A percentile compares a stretch with the other conserved stretches of the same genome.
These are phyloP conservation scores for Eudasyphora cyanicolor DNA, from an alignment of 2,888 invertebrate species.

Conservation along the genomic window DNA sequence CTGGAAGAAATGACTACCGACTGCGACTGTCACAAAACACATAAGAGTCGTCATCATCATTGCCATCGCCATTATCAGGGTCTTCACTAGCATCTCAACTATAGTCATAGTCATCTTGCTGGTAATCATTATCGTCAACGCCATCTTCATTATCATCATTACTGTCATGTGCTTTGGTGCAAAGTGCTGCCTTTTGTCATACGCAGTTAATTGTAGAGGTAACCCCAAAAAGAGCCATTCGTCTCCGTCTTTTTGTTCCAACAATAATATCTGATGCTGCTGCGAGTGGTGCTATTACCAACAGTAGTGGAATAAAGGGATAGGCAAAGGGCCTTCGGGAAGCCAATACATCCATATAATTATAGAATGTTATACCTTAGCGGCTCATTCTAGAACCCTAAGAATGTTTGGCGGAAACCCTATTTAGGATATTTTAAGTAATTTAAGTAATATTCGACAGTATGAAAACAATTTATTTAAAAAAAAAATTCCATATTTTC, in stretches of 20 bases:
- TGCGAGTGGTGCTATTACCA: not conserved
- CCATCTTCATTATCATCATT: slow-evolving; percentile 48
- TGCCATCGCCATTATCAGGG: slow-evolving; percentile 40
- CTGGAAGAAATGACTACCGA: slow-evolving; percentile 59
- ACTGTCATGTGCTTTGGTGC: slow-evolving; percentile 51
- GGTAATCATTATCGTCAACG: slow-evolving; percentile 43
- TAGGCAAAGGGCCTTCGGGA: too few relatives aligned
- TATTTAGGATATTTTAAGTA: too few relatives aligned
- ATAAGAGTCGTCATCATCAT: slow-evolving; percentile 49
- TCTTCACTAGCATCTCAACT: slow-evolving; percentile 5
- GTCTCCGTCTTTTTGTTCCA: not conserved
- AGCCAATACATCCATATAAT: too few relatives aligned
- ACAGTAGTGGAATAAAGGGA: too few relatives aligned
- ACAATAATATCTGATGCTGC: too few relatives aligned
- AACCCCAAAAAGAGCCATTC: slow-evolving; percentile 26
- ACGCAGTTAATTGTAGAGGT: slow-evolving; percentile 59
- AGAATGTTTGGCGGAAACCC: too few relatives aligned
- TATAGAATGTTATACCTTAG: too few relatives aligned
- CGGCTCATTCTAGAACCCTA: too few relatives aligned
- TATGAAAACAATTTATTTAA: too few relatives aligned
- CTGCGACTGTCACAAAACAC: slow-evolving; percentile 51
- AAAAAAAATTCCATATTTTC: too few relatives aligned
- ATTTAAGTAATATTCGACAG: too few relatives aligned
- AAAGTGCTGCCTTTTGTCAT: slow-evolving; percentile 36
- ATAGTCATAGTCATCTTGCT: slow-evolving; percentile 30